These are phyloP conservation scores for Pomacea maculata DNA, from an alignment of 1,140 invertebrate species.

Conservation along the genomic window DNA sequence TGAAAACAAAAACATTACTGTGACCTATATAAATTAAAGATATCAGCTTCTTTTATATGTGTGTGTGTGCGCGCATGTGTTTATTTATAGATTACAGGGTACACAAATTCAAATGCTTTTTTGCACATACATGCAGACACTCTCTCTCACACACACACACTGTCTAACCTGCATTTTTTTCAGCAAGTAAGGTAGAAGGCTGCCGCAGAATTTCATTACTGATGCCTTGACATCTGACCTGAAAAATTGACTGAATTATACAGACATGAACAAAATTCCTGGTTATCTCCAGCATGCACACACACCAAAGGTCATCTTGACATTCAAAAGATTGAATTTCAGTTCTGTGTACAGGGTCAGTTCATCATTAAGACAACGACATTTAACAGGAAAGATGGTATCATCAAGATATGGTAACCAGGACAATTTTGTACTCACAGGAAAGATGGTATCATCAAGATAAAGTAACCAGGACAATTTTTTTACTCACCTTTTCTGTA, in stretches of 20 bases:
- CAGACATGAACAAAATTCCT: too few relatives aligned
- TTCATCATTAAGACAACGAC: too few relatives aligned
- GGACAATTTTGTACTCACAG: too few relatives aligned
- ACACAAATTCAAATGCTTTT: background rate
- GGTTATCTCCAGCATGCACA: too few relatives aligned
- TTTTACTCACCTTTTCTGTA: too few relatives aligned
- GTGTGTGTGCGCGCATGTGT: background rate
- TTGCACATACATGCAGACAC: background rate
- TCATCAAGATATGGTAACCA: too few relatives aligned
- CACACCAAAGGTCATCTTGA: too few relatives aligned
- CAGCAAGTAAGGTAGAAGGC: conserved; percentile 8
- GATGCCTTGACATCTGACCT: conserved; percentile 30
- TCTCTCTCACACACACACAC: background rate
- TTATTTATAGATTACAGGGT: background rate
- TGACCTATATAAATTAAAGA: background rate
- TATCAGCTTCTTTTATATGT: background rate
- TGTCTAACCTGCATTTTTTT: background rate
- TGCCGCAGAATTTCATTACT: conserved; percentile 20
- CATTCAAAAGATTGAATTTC: too few relatives aligned
- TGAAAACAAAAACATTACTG: background rate
- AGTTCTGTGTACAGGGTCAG: too few relatives aligned
- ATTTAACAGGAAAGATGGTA: too few relatives aligned
- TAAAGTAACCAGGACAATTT: too few relatives aligned
- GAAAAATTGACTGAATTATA: background rate
- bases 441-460: too few relatives aligned